Evolutionary conservation across 2,113 vertebrate species (phyloP), one percentile per base, ranked within the genome.

Genomic region (Hydrochoerus hydrochaeris): DNA sequence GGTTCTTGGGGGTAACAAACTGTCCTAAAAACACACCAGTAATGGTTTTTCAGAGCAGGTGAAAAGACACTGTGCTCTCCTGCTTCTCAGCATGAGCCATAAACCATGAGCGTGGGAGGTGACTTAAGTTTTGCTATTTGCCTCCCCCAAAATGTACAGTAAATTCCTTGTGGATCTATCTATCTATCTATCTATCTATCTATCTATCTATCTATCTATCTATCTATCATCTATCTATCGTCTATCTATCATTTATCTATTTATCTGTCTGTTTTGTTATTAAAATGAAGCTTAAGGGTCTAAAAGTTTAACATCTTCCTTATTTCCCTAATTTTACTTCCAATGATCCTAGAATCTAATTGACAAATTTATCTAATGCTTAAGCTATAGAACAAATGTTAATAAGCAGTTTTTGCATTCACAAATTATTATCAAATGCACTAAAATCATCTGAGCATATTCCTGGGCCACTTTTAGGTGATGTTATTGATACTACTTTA

Each of bases 371-470:
- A 1, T 10, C 16, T 77, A 46, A n/a, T 84, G 75, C 80, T 92
- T 90, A 38, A 38, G 78, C 35, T 73, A 46, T 0, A 6, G 44
- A 80, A 60, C 14, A 62, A 26, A 60, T 85, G 84, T 14, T 63
- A 19, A 89, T 60, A n/a, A 44, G 19, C 46, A 30, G 60, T 38
- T 86, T 97, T 90, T 77, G 10, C 28, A 60, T 49, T 91, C 81
- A 62, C 52, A 88, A 86, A 41, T 2, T 65, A 57, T n/a, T 77
- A 95, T 86, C 26, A 17, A 11, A 2, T 49, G 26, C 9, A n/a
- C 41, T 83, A 78, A 52, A 35, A n/a, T 93, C 41, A 88, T 7
- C 41, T 91, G 41, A 73, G 58, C 3, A 83, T 14, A 83, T 78
- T n/a, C 12, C 26, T 84, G 91, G 9, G 19, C 7, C 20, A 67